These are phyloP conservation scores for Eueides isabella DNA, from an alignment of 1,140 invertebrate genomes.

Conservation along the genomic window DNA sequence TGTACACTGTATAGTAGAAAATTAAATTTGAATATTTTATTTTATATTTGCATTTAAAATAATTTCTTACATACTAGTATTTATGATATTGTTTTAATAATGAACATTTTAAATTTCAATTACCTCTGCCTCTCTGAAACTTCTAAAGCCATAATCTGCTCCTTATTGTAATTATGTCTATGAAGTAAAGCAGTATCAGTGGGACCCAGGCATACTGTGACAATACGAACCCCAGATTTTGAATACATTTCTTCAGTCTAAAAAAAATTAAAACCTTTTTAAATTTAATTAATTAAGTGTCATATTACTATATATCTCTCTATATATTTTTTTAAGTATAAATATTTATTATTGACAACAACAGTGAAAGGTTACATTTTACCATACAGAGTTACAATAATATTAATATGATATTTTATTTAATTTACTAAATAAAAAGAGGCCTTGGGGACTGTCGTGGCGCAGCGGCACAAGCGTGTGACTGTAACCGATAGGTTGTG, in stretches of 20 bases:
- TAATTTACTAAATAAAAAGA: no score
- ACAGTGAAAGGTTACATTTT: no score
- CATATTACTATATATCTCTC: no score
- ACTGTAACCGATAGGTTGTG: no score
- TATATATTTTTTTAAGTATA: no score
- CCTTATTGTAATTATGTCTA: slow-evolving; percentile 57
- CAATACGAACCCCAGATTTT: slow-evolving; percentile 69
- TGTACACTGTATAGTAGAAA: neutral
- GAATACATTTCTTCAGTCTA: slow-evolving; percentile 61
- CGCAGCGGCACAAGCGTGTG: no score
- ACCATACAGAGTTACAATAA: no score
- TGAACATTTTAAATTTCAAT: slow-evolving; percentile 24
- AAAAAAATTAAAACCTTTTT: slow-evolving; percentile 35
- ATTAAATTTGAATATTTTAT: neutral
- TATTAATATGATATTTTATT: no score
- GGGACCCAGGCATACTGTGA: slow-evolving; percentile 77
- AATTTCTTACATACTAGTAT: no score
- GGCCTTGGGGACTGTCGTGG: no score
- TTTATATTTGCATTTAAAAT: neutral
- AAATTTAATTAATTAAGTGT: neutral
- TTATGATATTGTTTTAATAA: no score
- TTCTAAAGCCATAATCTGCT: slow-evolving; percentile 48
- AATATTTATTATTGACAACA: no score
- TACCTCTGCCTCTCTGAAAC: slow-evolving; percentile 64
- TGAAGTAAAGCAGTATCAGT: slow-evolving; percentile 75